A percentile compares a stretch with the other conserved stretches of the same genome.
Evolutionary conservation across 2,797 vertebrate species (phyloP).

Genomic region (Paratrypauchen microcephalus): DNA sequence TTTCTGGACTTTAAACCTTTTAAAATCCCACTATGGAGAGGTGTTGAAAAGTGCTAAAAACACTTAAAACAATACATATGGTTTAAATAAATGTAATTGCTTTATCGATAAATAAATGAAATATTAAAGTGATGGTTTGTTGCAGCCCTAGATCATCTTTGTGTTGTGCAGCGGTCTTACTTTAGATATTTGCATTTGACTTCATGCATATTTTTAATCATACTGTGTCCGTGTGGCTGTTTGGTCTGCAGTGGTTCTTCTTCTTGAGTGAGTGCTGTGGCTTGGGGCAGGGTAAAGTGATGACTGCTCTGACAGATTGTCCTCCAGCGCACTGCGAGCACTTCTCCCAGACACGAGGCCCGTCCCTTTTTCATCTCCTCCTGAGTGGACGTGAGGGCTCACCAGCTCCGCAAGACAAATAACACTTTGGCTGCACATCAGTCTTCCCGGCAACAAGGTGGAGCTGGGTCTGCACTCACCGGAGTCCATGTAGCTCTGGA

Average conservation of each 20-base stretch:
- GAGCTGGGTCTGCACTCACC: conserved; percentile 56
- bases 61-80: too few species aligned
- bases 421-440: conserved; percentile 62
- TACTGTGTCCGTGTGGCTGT: conserved; percentile 58
- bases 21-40: too few species aligned
- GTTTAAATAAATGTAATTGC: too few species aligned
- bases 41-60: too few species aligned
- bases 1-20: too few species aligned
- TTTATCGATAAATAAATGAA: too few species aligned
- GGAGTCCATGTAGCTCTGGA: conserved; percentile 30
- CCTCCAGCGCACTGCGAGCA: conserved; percentile 58
- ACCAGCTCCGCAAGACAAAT: conserved; percentile 69
- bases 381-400: conserved; percentile 69
- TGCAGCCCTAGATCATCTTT: background rate
- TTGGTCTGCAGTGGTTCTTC: conserved; percentile 56
- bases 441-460: conserved; percentile 56
- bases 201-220: conserved; percentile 73
- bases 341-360: conserved; percentile 65
- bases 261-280: conserved; percentile 67
- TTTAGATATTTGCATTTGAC: conserved; percentile 66
- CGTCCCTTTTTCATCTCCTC: conserved; percentile 70
- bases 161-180: background rate
- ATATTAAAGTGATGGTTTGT: background rate
- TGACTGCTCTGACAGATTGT: conserved; percentile 74
- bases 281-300: conserved; percentile 68